Evolutionary conservation across 2,797 vertebrate species (phyloP).

Genomic region (Eospalax fontanierii): DNA sequence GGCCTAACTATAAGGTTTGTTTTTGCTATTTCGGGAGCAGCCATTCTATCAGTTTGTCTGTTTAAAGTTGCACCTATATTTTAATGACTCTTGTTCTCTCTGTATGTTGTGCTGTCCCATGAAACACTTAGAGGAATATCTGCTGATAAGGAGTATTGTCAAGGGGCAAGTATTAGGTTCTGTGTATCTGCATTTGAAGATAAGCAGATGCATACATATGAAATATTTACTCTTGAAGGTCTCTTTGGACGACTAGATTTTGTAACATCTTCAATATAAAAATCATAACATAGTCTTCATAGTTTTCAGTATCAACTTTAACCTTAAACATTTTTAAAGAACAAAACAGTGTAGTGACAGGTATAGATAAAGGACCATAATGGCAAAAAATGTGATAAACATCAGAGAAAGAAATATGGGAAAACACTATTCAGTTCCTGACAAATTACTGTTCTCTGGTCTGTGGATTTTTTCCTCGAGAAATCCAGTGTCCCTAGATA

Average conservation of each 20-base stretch:
- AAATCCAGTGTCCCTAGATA: neutral
- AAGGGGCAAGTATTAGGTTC: neutral
- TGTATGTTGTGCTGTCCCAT: neutral
- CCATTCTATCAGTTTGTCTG: constrained; percentile 65
- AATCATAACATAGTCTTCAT: neutral
- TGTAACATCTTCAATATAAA: neutral
- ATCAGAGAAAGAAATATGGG: neutral
- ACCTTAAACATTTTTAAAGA: constrained; percentile 17
- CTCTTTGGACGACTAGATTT: constrained; percentile 16
- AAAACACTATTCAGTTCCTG: neutral
- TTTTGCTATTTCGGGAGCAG: constrained; percentile 5
- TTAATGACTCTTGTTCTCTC: constrained; percentile 64
- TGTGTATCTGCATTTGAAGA: neutral
- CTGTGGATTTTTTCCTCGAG: neutral
- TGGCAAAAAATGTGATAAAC: neutral
- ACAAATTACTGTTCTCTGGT: neutral
- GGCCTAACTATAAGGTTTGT: neutral
- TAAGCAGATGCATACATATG: neutral
- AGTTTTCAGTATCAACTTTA: constrained; percentile 15
- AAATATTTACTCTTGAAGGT: neutral
- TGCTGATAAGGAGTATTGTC: constrained; percentile 44
- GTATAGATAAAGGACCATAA: neutral
- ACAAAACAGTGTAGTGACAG: neutral
- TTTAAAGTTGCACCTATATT: constrained; percentile 50
- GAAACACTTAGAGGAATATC: constrained; percentile 56